Evolutionary conservation across 1,140 invertebrate genomes (phyloP), one percentile per base, ranked within the genome.

Genomic region (Pachypeltis micranthus): DNA sequence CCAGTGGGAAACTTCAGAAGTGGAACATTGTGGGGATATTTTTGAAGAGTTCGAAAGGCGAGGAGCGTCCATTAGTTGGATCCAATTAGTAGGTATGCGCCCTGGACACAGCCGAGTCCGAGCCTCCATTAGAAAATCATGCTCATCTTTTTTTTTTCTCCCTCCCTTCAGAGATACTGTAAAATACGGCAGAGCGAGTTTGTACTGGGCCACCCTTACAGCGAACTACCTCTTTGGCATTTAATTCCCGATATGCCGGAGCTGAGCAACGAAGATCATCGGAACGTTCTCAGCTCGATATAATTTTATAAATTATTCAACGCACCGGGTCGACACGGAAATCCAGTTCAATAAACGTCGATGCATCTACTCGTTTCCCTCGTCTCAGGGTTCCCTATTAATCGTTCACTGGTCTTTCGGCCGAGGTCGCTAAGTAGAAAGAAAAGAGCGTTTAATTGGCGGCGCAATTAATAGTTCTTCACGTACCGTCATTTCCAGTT

Each of bases 71-170:
- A 51, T 51, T 51, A 51, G 47, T 14, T 51, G 47, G 19, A 51
- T 51, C 47, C 47, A 51, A 51, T 51, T 51, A 51, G 47, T 51
- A 51, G 47, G 47, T 51, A 51, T 51, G 47, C 21, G 47, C 10
- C 16, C 47, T 21, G 47, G 47, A 51, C 10, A 51, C 47, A 51
- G 19, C 4, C 12, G 19, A 51, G 47, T 10, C 47, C 21, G 19
- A 21, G 47, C 47, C 47, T 51, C 47, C 47, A 51, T 51, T 51
- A 21, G 47, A 51, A 51, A 51, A 51, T 51, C 47, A 51, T 51
- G 47, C 47, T 51, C 47, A 51, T 51, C 47, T 21, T 51, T 51
- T 51, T 51, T 51, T 51, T 21, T 21, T 21, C 21, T 51, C 23
- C 23, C 21, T 51, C 3, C 21, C 3, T 3, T 10, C 23, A 16